Conservation (phyloP, 1,140 invertebrate genomes). For the Dendroctonus ponderosae region DNA sequence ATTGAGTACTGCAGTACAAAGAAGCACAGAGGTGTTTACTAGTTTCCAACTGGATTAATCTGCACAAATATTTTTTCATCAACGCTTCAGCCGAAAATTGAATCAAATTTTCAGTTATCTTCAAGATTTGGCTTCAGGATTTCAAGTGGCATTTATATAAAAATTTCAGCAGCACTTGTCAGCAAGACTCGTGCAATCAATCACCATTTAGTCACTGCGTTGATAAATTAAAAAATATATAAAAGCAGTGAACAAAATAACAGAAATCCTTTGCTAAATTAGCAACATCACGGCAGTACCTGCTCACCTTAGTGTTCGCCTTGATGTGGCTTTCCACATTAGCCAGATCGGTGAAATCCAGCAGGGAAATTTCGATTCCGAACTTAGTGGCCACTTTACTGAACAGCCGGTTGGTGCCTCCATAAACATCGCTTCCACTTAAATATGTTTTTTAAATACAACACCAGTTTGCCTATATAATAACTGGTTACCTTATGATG, state of each 20-base stretch:
- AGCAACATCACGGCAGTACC: neutral
- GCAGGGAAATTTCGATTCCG: constrained; percentile 73
- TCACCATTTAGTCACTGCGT: neutral
- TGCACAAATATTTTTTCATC: constrained; percentile 6
- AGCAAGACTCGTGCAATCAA: neutral
- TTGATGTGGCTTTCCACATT: constrained; percentile 70
- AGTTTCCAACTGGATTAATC: constrained; percentile 6
- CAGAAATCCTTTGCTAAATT: neutral
- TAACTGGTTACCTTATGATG: constrained; percentile 57
- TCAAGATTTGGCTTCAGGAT: too few species aligned
- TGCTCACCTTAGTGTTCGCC: constrained; percentile 79
- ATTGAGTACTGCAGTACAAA: too few species aligned
- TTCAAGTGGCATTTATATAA: too few species aligned
- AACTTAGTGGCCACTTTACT: constrained; percentile 64
- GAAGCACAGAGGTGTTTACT: too few species aligned
- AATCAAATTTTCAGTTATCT: too few species aligned
- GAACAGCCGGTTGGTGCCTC: constrained; percentile 77
- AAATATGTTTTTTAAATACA: constrained; percentile 3
- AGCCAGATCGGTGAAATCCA: constrained; percentile 74
- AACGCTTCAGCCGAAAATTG: too few species aligned
- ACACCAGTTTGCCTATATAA: neutral
- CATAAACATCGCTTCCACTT: constrained; percentile 92
- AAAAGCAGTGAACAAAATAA: neutral
- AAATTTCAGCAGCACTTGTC: too few species aligned
- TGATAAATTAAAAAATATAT: neutral